phyloP scores from a whole-genome alignment of 1,140 invertebrate genomes.

The Drosophila repleta region DNA sequence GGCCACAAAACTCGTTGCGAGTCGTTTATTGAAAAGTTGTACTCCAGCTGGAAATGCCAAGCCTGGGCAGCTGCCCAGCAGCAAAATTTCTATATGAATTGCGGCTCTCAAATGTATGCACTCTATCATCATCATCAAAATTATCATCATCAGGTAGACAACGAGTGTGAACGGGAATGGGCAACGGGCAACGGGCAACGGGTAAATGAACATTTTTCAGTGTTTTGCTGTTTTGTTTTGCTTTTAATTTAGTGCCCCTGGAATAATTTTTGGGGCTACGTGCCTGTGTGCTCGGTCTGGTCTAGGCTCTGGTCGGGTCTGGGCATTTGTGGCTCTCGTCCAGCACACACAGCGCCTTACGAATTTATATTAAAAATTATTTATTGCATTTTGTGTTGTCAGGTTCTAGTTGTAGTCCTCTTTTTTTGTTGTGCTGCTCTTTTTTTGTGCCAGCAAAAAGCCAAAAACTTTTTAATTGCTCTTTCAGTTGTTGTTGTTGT shows the following conservation, averaged over 20 bases:
- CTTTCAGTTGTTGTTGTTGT: slow-evolving; percentile 36
- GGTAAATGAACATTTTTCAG: slow-evolving; percentile 64
- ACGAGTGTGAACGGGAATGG: slow-evolving; percentile 23
- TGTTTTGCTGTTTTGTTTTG: slow-evolving; percentile 46
- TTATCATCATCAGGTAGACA: slow-evolving; percentile 5
- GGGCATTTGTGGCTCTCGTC: slow-evolving; percentile 35
- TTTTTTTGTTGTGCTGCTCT: slow-evolving; percentile 18
- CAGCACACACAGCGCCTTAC: slow-evolving; percentile 41
- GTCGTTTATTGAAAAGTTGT: slow-evolving; percentile 75
- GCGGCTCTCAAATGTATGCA: slow-evolving; percentile 42
- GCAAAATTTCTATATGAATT: slow-evolving; percentile 58
- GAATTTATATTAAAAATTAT: slow-evolving; percentile 80
- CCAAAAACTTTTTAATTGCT: slow-evolving; percentile 66
- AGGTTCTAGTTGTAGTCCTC: slow-evolving; percentile 28
- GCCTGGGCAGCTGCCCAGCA: slow-evolving; percentile 37
- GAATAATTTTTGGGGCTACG: slow-evolving; percentile 57
- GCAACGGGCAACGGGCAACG: slow-evolving; percentile 20
- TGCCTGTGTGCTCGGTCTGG: slow-evolving; percentile 36
- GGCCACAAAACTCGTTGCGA: slow-evolving; percentile 52
- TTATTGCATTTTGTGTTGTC: slow-evolving; percentile 61
- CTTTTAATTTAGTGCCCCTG: slow-evolving; percentile 70
- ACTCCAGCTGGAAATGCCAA: slow-evolving; percentile 35
- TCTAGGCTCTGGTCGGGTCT: slow-evolving; percentile 4
- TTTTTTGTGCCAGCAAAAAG: slow-evolving; percentile 43
- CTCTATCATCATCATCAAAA: slow-evolving; percentile 55